phyloP scores from a whole-genome alignment of 2,113 vertebrate species.

The Hiodon tergisus region DNA sequence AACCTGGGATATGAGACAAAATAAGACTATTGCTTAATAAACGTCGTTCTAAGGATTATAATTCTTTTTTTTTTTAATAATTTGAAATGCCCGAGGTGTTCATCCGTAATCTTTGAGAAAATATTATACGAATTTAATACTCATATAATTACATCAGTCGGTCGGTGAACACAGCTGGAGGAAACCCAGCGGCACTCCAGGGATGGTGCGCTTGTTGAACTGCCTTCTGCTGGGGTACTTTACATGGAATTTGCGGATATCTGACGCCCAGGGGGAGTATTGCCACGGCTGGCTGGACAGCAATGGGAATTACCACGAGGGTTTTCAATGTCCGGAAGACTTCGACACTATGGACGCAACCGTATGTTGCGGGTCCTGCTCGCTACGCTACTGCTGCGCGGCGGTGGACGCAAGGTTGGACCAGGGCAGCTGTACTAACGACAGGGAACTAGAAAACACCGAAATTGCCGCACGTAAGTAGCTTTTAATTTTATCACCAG shows the following conservation, averaged over 20 bases:
- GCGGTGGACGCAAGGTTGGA: constrained; percentile 81
- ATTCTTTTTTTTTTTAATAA: no score
- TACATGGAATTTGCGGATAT: constrained; percentile 66
- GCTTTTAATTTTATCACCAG: constrained; percentile 25
- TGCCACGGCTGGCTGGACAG: constrained; percentile 92
- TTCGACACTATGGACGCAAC: constrained; percentile 85
- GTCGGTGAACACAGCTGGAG: not conserved
- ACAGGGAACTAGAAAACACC: constrained; percentile 70
- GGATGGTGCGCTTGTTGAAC: constrained; percentile 65
- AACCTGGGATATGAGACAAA: no score
- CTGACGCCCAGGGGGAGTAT: constrained; percentile 77
- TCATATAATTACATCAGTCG: no score
- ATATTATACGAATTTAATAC: no score
- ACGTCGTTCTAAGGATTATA: no score
- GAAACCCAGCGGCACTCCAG: constrained; percentile 22
- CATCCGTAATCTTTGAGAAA: no score
- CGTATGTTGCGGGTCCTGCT: constrained; percentile 91
- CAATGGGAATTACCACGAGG: constrained; percentile 81
- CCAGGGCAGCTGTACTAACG: constrained; percentile 87
- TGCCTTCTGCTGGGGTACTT: constrained; percentile 73
- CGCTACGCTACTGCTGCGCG: constrained; percentile 89
- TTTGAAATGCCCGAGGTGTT: no score
- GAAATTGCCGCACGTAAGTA: constrained; percentile 77
- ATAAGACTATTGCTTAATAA: no score
- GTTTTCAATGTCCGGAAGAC: constrained; percentile 93